Evolutionary conservation across 2,113 vertebrate species (phyloP), one percentile per base, ranked within the genome.

Genomic region (Tachuris rubrigastra): DNA sequence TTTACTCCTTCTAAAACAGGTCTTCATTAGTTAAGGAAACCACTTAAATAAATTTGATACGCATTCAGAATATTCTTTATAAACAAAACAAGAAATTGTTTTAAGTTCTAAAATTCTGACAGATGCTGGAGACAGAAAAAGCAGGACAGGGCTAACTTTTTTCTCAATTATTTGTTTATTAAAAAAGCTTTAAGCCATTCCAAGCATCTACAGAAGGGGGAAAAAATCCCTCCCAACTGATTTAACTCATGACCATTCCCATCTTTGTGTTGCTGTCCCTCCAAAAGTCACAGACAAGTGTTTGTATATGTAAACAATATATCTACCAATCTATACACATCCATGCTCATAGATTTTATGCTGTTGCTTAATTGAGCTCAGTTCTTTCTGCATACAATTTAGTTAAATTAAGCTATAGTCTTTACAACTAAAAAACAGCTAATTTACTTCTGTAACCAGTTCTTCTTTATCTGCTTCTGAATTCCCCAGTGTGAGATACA

Each of bases 71-170:
- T 67, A 90, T 18, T 42, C 74, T 47, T 82, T 39, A 80, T 93
- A 96, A 93, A 86, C 59, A 80, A 92, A 92, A 81, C 72, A 93
- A 95, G 83, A 80, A 95, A 95, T 84, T 81, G 85, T 60, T 97
- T 92, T 59, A 86, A 94, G 14, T 71, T 92, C 42, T 80, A 72
- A 69, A 92, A 66, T 84, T 90, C 90, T 74, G 85, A 93, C 35
- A 88, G 50, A 92, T 53, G 72, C 59, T 86, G 42, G 10, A 90
- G 82, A 94, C 63, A 67, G 55, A 83, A 90, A 90, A 76, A 94
- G 94, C 68, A 86, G 76, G 86, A 93, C 37, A 90, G 33, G 62
- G 93, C 88, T 83, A 96, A 73, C 46, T 89, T 95, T 50, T 93
- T 59, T 55, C 39, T 90, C 82, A 67, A 47, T 80, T 88, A 88